phyloP scores from a whole-genome alignment of 2,888 invertebrate genomes.

The Sinopyrophorus schimmeli region DNA sequence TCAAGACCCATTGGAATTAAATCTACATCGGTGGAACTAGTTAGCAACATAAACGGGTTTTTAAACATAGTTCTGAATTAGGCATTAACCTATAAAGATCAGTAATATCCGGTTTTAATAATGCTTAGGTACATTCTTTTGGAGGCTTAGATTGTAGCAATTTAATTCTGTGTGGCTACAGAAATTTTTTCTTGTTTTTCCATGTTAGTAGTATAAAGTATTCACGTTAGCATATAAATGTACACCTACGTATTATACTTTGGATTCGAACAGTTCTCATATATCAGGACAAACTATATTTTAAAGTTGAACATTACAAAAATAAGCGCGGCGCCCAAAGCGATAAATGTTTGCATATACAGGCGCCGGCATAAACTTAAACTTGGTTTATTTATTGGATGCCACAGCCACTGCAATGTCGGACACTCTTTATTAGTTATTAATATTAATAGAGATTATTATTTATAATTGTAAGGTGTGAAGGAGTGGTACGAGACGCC shows the following conservation, averaged over 20 bases:
- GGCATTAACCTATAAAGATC: no score
- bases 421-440: constrained; percentile 19
- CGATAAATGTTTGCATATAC: constrained; percentile 38
- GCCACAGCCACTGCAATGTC: constrained; percentile 20
- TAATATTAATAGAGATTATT: constrained; percentile 23
- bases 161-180: constrained; percentile 1
- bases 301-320: constrained; percentile 35
- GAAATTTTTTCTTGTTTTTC: constrained; percentile 3
- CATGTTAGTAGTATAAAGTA: constrained; percentile 11
- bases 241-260: constrained; percentile 27
- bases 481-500: constrained; percentile 19
- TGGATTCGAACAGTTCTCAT: constrained; percentile 27
- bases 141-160: background rate
- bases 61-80: no score
- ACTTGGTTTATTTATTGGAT: constrained; percentile 21
- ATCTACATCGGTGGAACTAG: no score
- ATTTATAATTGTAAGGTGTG: constrained; percentile 22
- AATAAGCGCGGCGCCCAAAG: constrained; percentile 37
- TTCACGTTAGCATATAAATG: constrained; percentile 22
- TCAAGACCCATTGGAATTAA: no score
- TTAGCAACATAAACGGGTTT: no score
- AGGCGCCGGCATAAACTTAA: constrained; percentile 37
- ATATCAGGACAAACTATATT: constrained; percentile 32
- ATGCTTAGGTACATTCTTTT: constrained; percentile 1
- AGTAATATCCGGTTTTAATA: constrained; percentile 1